Percentiles rank a stretch among this genome's conserved stretches.
Evolutionary conservation across 23 tunicate genomes (phyloP).

Genomic region (Oikopleura vanhoeffeni): DNA sequence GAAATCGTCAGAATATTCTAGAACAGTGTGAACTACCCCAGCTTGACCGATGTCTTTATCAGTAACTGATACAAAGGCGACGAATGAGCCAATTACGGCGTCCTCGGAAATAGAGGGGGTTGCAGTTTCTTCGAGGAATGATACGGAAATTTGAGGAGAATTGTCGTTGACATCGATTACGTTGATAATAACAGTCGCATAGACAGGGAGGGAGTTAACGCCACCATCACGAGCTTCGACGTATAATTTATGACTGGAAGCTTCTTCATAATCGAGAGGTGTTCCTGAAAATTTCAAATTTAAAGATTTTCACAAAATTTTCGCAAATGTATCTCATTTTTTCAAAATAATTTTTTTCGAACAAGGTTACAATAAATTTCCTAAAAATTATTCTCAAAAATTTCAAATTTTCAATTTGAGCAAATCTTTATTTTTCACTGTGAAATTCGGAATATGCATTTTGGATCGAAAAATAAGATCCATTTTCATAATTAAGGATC

Average conservation of each 20-base stretch:
- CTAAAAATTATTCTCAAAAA: too few relatives aligned
- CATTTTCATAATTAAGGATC: too few relatives aligned
- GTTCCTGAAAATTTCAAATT: too few relatives aligned
- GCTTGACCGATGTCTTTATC: background rate
- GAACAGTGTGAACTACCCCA: background rate
- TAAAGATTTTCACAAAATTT: too few relatives aligned
- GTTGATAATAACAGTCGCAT: conserved; percentile 30
- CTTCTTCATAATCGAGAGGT: background rate
- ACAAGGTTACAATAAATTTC: too few relatives aligned
- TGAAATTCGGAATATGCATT: too few relatives aligned
- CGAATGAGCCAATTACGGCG: background rate
- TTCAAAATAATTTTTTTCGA: too few relatives aligned
- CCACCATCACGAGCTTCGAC: conserved; percentile 18
- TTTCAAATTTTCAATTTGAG: too few relatives aligned
- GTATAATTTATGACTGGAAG: background rate
- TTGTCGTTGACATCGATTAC: conserved; percentile 60
- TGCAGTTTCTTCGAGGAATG: background rate
- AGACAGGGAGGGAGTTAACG: conserved; percentile 12
- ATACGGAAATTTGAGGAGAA: conserved; percentile 20
- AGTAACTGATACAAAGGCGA: background rate
- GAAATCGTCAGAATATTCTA: background rate
- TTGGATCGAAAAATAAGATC: too few relatives aligned
- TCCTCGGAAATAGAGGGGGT: conserved; percentile 6
- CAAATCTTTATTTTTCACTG: too few relatives aligned
- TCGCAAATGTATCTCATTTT: too few relatives aligned